phyloP scores from a whole-genome alignment of 2,888 invertebrate species.

The Heliconius erato region DNA sequence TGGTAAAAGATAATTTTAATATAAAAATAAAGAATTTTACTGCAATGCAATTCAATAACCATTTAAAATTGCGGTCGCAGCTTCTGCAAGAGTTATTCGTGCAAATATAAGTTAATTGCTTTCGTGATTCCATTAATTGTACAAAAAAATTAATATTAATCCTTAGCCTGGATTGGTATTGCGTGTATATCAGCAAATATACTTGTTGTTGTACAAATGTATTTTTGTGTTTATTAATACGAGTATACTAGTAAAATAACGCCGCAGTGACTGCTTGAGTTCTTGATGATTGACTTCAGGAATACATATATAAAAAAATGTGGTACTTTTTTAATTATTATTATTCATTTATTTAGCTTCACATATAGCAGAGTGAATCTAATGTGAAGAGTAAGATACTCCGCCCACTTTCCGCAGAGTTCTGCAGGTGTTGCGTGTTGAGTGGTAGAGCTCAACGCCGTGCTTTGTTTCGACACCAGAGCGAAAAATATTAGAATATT shows the following conservation, averaged over 20 bases:
- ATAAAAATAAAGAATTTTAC: neutral
- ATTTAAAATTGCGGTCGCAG: constrained; percentile 9
- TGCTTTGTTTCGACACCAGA: no score
- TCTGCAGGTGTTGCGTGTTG: no score
- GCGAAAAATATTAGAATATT: no score
- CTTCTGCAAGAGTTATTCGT: constrained; percentile 24
- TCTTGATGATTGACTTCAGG: no score
- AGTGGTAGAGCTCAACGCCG: no score
- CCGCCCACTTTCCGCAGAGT: no score
- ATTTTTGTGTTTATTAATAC: neutral
- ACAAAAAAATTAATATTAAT: constrained; percentile 17
- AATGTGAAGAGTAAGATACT: no score
- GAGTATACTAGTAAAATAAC: neutral
- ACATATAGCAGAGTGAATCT: no score
- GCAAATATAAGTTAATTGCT: constrained; percentile 30
- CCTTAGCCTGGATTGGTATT: constrained; percentile 38
- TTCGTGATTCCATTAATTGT: constrained; percentile 37
- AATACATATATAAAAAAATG: no score
- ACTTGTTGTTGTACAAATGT: neutral
- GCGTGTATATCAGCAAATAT: constrained; percentile 12
- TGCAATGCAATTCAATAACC: neutral
- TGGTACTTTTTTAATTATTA: no score
- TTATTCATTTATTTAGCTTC: no score
- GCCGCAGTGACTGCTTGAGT: neutral
- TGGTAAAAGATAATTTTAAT: neutral